Evolutionary conservation across 2,888 invertebrate species (phyloP), one percentile per base, ranked within the genome.

Genomic region (Drosophila barbarae): DNA sequence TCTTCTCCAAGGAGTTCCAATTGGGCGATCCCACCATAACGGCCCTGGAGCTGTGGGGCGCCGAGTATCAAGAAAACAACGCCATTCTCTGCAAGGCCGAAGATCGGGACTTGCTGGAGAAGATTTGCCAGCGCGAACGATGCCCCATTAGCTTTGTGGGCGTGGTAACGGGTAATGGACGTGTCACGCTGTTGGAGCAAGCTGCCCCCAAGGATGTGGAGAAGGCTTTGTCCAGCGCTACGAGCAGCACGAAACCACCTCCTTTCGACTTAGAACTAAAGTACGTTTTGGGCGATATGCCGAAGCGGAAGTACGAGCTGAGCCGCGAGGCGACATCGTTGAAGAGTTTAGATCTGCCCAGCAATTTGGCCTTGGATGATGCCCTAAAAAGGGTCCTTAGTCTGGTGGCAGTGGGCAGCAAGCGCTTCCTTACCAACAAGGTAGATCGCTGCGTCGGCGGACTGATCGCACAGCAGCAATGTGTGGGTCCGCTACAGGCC

Each of bases 1-100:
- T 99, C 66, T 95, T 95, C 85, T 94, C 95, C 0, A 93, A 94
- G 66, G 92, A 93, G 85, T 98, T 98, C 87, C 94, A 96, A 72
- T 90, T 99, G 30, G 99, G 98, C 0, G 99, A 99, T 90, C 96
- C 97, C 0, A 98, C 98, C 4, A 94, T 99, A 55, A 97, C 95
- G 55, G 94, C 96, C 0, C 90, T 98, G 64, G 99, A 99, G 87
- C 90, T 99, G 2, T 99, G 99, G 99, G 98, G 98, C 0, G 99
- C 99, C 0, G 99, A 99, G 88, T 99, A 98, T 88, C 98, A 98
- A 88, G 98, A 98, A 89, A 98, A 96, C 78, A 93, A 98, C 86
- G 99, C 98, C 0, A 91, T 98, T 69, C 90, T 99, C 3, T 95
- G 97, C 76, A 90, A 91, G 28, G 91, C 93, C 38, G 90, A 94